phyloP scores from a whole-genome alignment of 2,113 vertebrate species.

The Donacobius atricapilla region DNA sequence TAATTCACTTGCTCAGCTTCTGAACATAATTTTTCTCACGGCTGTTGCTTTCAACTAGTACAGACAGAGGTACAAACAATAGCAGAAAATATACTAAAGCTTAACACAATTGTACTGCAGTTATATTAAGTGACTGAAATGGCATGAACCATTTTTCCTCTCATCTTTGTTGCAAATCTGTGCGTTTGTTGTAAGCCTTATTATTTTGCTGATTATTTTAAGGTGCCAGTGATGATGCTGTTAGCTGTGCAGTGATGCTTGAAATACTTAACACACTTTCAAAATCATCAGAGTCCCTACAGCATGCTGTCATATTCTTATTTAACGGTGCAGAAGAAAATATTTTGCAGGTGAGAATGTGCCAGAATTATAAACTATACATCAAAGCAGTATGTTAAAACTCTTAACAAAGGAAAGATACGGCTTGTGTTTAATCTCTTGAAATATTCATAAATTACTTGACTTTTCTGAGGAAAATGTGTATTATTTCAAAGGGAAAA shows the following conservation, averaged over 20 bases:
- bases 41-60: background rate
- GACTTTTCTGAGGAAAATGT: background rate
- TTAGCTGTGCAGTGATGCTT: constrained; percentile 96
- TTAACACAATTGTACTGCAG: background rate
- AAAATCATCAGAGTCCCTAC: constrained; percentile 80
- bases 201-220: constrained; percentile 6
- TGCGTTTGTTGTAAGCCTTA: background rate
- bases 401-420: background rate
- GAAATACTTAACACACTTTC: constrained; percentile 89
- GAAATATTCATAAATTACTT: background rate
- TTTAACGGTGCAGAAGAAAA: constrained; percentile 99
- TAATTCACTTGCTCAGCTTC: background rate
- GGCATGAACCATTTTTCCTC: background rate
- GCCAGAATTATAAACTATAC: background rate
- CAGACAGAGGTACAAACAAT: background rate
- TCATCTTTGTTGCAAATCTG: background rate
- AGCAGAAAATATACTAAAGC: background rate
- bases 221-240: constrained; percentile 97
- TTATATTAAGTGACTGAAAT: background rate
- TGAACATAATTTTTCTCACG: background rate
- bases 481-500: background rate
- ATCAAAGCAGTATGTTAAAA: background rate
- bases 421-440: background rate
- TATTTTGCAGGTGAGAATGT: constrained; percentile 85
- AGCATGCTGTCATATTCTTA: constrained; percentile 91